Conservation (phyloP, 92 coral and sea anemone genomes). For the Paragorgia papillata region DNA sequence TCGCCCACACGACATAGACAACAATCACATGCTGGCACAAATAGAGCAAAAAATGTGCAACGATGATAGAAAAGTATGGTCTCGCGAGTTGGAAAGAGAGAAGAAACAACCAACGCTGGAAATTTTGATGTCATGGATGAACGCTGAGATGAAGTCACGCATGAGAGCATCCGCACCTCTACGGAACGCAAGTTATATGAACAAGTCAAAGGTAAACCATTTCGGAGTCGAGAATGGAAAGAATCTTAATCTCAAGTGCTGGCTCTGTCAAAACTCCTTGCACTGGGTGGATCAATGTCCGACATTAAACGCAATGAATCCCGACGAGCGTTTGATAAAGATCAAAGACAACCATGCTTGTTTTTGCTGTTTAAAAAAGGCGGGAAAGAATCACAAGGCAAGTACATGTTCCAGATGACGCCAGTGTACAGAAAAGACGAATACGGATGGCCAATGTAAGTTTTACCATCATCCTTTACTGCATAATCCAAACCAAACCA, state of each 20-base stretch:
- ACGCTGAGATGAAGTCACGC: slow-evolving; percentile 23
- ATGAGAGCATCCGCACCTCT: slow-evolving; percentile 48
- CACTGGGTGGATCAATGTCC: slow-evolving; percentile 42
- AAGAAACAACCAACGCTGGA: slow-evolving; percentile 27
- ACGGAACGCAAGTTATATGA: neutral
- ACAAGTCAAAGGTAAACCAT: neutral
- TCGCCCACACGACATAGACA: slow-evolving; percentile 48
- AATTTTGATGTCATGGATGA: slow-evolving; percentile 45
- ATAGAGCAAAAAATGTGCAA: slow-evolving; percentile 45
- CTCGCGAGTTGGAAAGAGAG: slow-evolving; percentile 39
- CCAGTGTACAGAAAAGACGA: slow-evolving; percentile 39
- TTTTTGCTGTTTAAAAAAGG: slow-evolving; percentile 52
- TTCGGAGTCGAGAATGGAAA: neutral
- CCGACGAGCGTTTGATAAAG: slow-evolving; percentile 46
- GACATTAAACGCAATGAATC: slow-evolving; percentile 44
- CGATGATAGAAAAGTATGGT: slow-evolving; percentile 41
- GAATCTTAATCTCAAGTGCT: slow-evolving; percentile 11
- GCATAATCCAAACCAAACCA: slow-evolving; percentile 31
- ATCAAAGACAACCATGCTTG: slow-evolving; percentile 58
- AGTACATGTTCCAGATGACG: slow-evolving; percentile 44
- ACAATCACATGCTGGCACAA: slow-evolving; percentile 49
- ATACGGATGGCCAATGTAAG: slow-evolving; percentile 45
- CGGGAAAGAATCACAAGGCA: slow-evolving; percentile 42
- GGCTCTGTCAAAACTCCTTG: slow-evolving; percentile 17
- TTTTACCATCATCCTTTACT: slow-evolving; percentile 49